A percentile compares a stretch with the other conserved stretches of the same genome.
phyloP scores from a whole-genome alignment of 2,888 invertebrate species.

The Ypsolopha scabrella region DNA sequence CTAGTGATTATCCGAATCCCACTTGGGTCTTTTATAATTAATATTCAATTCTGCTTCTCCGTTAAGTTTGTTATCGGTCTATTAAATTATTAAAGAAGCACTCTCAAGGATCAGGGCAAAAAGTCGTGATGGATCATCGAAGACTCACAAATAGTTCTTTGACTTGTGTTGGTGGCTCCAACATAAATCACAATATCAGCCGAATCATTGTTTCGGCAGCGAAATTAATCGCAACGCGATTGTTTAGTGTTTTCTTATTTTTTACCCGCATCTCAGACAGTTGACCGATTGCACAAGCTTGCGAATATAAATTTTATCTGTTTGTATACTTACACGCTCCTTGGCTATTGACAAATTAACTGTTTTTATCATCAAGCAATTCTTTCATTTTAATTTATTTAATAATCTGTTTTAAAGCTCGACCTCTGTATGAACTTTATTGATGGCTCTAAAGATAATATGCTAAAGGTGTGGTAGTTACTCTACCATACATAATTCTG shows the following conservation, averaged over 20 bases:
- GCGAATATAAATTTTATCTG: conserved; percentile 20
- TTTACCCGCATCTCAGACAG: conserved; percentile 19
- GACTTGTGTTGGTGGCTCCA: conserved; percentile 30
- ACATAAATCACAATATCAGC: conserved; percentile 26
- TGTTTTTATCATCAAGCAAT: conserved; percentile 16
- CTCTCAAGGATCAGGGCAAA: conserved; percentile 38
- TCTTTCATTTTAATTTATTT: not conserved
- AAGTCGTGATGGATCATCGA: conserved; percentile 50
- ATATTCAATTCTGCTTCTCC: not conserved
- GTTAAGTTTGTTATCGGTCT: not conserved
- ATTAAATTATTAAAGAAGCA: conserved; percentile 9
- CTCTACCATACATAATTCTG: not conserved
- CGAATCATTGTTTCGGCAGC: conserved; percentile 23
- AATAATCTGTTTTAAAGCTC: not conserved
- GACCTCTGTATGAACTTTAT: not conserved
- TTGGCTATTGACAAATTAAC: conserved; percentile 38
- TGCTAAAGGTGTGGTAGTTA: not conserved
- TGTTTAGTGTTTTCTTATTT: conserved; percentile 21
- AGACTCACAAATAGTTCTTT: conserved; percentile 37
- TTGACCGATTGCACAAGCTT: conserved; percentile 36
- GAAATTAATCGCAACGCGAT: conserved; percentile 18
- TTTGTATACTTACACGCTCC: conserved; percentile 35
- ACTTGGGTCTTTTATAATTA: not conserved
- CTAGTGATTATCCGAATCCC: not conserved
- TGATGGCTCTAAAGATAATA: not conserved